Base-by-base conservation (phyloP, 2,888 invertebrate species). In the Cerastoderma edule region DNA sequence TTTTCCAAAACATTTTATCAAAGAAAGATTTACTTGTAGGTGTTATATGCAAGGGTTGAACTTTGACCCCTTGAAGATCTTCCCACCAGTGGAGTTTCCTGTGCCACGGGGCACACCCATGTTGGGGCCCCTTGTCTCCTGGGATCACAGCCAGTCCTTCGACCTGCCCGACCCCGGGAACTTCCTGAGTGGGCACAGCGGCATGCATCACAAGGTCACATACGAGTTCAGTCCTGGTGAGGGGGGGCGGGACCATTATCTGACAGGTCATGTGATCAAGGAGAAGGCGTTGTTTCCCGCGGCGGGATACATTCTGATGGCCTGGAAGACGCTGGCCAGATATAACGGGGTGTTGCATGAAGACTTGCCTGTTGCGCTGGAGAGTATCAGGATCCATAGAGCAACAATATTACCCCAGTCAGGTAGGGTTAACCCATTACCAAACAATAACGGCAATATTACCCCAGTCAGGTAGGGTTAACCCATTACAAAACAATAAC, bases 391-490 rank as follows among this genome's bases (percentile, higher is more conserved):
- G 85, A 97, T 99, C 93, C 96, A 96, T 88, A 95, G 98, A 66
- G 98, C 99, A 2, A 99, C 99, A 6, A 97, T 98, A 85, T 94
- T 99, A 93, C 96, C 96, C 19, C 96, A 96, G 90, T 96, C 97
- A 79, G 96, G 94, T 94, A 81, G 6, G 24, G n/a, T n/a, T n/a
- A n/a, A n/a, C n/a, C n/a, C n/a, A n/a, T n/a, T n/a, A n/a, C n/a
- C n/a, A n/a, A n/a, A n/a, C n/a, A n/a, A n/a, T n/a, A n/a, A n/a
- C n/a, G n/a, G n/a, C n/a, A n/a, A n/a, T n/a, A n/a, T n/a, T n/a
- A n/a, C n/a, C n/a, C n/a, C n/a, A n/a, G n/a, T n/a, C n/a, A n/a
- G n/a, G n/a, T n/a, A n/a, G n/a, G n/a, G n/a, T n/a, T n/a, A n/a
- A n/a, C n/a, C n/a, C n/a, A n/a, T n/a, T n/a, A n/a, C n/a, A n/a